These are phyloP conservation scores for Mustela nigripes DNA, from an alignment of 2,113 vertebrate genomes.

Conservation along the genomic window DNA sequence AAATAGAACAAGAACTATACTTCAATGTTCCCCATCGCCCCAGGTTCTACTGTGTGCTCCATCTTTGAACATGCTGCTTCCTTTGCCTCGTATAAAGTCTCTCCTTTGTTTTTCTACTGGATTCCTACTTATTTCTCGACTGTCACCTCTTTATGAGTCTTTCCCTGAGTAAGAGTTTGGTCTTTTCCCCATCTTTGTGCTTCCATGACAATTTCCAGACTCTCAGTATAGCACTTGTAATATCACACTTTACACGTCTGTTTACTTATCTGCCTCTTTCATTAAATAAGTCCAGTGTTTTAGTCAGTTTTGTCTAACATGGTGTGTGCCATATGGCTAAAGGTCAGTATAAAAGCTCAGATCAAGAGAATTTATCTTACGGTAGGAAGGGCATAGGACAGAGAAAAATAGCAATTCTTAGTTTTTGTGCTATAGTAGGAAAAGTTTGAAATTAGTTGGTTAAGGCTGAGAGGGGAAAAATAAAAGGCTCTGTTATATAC, in stretches of 20 bases:
- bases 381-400: neutral
- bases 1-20: neutral
- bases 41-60: neutral
- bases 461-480: neutral
- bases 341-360: conserved; percentile 12
- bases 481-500: neutral
- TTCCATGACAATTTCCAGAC: conserved; percentile 12
- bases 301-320: neutral
- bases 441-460: neutral
- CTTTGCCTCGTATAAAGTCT: neutral
- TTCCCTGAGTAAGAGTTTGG: neutral
- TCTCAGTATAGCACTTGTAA: neutral
- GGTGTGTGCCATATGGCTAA: neutral
- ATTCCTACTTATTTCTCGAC: neutral
- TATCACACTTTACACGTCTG: neutral
- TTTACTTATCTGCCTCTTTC: neutral
- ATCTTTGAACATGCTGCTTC: neutral
- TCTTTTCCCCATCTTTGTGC: neutral
- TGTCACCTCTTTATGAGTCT: neutral
- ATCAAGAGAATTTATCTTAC: neutral
- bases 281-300: neutral
- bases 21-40: too few relatives aligned
- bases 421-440: neutral
- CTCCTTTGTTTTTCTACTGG: neutral
- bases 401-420: neutral